Evolutionary conservation across 2,888 invertebrate species (phyloP), one percentile per base, ranked within the genome.

Genomic region (Lasioglossum oenotherae): DNA sequence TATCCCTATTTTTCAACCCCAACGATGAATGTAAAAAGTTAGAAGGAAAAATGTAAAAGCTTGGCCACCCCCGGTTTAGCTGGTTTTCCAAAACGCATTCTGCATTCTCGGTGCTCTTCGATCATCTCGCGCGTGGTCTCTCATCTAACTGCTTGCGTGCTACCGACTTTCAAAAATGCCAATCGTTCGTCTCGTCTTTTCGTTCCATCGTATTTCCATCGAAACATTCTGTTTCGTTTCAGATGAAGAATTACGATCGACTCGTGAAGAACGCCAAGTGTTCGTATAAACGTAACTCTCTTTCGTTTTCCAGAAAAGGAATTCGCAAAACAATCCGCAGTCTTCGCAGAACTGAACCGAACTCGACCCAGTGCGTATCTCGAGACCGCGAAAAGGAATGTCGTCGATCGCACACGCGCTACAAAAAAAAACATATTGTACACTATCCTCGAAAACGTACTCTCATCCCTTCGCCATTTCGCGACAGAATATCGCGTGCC

Each of bases 401-500:
- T 71, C 71, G 41, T 38, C n/a, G 71, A 71, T 71, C n/a, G n/a
- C 71, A 71, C 71, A 71, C 71, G 71, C 41, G 41, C 71, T 14
- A 71, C 31, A n/a, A 57, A 12, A 44, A 44, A 44, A 44, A 57
- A 12, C 57, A 57, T 57, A 12, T 19, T 12, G 44, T 44, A 44
- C 44, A 44, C 4, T 14, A 44, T 64, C 38, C 8, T 23, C 19
- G 16, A 64, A 64, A 82, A 71, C 72, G 78, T 78, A 38, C 64
- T 46, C 31, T 57, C 72, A 81, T 85, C 86, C 85, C 81, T 85
- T 85, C 85, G 85, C 81, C 82, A 71, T 80, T 81, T 80, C 87
- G 78, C 88, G 85, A 87, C 82, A 82, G 78, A 86, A 84, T 90
- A 91, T 91, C 92, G 89, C 92, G 88, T 91, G 86, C 89, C 91